phyloP scores from a whole-genome alignment of 1,140 invertebrate species.

The Galleria mellonella region DNA sequence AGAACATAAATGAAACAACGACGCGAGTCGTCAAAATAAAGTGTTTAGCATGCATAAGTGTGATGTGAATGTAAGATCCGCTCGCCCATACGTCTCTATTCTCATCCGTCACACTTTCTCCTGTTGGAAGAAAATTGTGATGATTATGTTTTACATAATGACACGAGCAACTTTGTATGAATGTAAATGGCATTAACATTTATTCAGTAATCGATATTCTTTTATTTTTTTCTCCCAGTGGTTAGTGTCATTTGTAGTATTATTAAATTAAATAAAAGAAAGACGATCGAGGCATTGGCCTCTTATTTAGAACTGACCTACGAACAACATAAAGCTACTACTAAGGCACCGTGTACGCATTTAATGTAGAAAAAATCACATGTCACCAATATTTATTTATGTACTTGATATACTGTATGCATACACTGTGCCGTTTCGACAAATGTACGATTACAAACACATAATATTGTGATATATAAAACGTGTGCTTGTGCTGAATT shows the following conservation, averaged over 20 bases:
- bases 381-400: background rate
- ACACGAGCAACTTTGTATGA: background rate
- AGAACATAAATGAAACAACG: slow-evolving; percentile 39
- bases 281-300: slow-evolving; percentile 32
- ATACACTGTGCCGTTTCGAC: slow-evolving; percentile 56
- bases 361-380: background rate
- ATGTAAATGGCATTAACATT: slow-evolving; percentile 1
- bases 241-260: slow-evolving; percentile 30
- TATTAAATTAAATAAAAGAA: slow-evolving; percentile 36
- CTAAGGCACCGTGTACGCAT: slow-evolving; percentile 54
- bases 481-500: slow-evolving; percentile 71
- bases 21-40: slow-evolving; percentile 45
- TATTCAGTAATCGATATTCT: slow-evolving; percentile 9
- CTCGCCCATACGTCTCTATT: slow-evolving; percentile 59
- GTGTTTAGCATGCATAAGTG: slow-evolving; percentile 53
- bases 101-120: slow-evolving; percentile 50
- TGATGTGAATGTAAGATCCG: slow-evolving; percentile 45
- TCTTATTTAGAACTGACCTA: slow-evolving; percentile 45
- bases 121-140: slow-evolving; percentile 48
- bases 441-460: slow-evolving; percentile 66
- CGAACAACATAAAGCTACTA: slow-evolving; percentile 71
- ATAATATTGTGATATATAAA: slow-evolving; percentile 69
- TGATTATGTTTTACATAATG: slow-evolving; percentile 22
- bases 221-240: slow-evolving; percentile 24
- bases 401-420: slow-evolving; percentile 10